These are phyloP conservation scores for Xerus inauris DNA, from an alignment of 2,113 vertebrate species.

Conservation along the genomic window DNA sequence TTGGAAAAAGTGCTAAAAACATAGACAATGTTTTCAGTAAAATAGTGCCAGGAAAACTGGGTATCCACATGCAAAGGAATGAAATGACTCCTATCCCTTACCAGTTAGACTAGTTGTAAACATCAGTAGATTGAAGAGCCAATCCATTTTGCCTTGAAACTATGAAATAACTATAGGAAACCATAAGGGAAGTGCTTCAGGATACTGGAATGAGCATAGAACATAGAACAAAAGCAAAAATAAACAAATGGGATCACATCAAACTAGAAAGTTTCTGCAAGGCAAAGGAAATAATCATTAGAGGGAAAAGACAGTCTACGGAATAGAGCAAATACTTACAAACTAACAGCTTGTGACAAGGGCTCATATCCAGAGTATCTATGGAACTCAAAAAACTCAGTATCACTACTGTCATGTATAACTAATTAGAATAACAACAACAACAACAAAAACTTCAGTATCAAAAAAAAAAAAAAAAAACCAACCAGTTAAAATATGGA, in stretches of 20 bases:
- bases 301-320: background rate
- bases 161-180: background rate
- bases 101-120: background rate
- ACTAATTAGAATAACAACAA: too few species aligned
- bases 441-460: background rate
- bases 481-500: too few species aligned
- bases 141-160: background rate
- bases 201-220: background rate
- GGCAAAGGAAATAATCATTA: background rate
- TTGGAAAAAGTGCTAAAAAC: too few species aligned
- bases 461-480: too few species aligned
- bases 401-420: background rate
- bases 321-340: background rate
- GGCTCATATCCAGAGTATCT: background rate
- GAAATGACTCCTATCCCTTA: background rate
- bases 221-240: background rate
- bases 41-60: too few species aligned
- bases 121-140: background rate
- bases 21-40: too few species aligned
- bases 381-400: background rate
- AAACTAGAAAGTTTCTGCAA: background rate
- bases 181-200: background rate
- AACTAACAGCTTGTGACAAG: background rate
- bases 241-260: background rate
- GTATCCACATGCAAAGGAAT: too few species aligned